These are phyloP conservation scores for Drosophila rubida DNA, from an alignment of 2,888 invertebrate species.

Conservation along the genomic window DNA sequence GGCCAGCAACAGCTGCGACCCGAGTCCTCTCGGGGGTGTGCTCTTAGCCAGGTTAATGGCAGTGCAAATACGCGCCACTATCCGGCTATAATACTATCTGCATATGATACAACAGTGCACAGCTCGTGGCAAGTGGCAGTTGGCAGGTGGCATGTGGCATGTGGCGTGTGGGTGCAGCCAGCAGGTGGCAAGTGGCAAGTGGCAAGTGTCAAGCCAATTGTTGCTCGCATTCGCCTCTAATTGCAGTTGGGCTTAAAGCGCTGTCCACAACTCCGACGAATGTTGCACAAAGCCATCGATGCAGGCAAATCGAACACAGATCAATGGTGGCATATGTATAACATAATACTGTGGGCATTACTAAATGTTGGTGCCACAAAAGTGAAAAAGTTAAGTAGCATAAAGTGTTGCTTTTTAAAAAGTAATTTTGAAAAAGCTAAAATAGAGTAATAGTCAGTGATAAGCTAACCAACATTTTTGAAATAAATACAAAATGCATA, in stretches of 20 bases:
- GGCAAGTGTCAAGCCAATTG: slow-evolving; percentile 11
- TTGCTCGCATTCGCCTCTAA: slow-evolving; percentile 1
- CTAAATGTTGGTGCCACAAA: too few relatives aligned
- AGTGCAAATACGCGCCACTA: slow-evolving; percentile 18
- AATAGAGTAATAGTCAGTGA: too few relatives aligned
- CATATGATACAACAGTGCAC: slow-evolving; percentile 13
- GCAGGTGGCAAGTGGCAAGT: neutral
- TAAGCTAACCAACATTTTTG: too few relatives aligned
- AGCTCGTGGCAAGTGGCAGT: neutral
- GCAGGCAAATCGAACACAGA: too few relatives aligned
- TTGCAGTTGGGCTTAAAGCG: neutral
- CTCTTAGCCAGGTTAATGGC: slow-evolving; percentile 43
- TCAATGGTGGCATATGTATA: too few relatives aligned
- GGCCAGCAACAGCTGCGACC: slow-evolving; percentile 54
- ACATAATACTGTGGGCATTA: too few relatives aligned
- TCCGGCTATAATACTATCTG: slow-evolving; percentile 21
- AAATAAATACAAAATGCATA: too few relatives aligned
- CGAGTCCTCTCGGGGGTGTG: slow-evolving; percentile 13
- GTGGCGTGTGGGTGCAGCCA: slow-evolving; percentile 12
- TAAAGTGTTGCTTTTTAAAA: too few relatives aligned
- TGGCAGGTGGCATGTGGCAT: slow-evolving; percentile 4
- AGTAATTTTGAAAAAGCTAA: too few relatives aligned
- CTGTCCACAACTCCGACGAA: neutral
- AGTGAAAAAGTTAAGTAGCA: too few relatives aligned
- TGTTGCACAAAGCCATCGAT: neutral